Base-by-base conservation (phyloP, 1,140 invertebrate species). In the Caenorhabditis inopinata region DNA sequence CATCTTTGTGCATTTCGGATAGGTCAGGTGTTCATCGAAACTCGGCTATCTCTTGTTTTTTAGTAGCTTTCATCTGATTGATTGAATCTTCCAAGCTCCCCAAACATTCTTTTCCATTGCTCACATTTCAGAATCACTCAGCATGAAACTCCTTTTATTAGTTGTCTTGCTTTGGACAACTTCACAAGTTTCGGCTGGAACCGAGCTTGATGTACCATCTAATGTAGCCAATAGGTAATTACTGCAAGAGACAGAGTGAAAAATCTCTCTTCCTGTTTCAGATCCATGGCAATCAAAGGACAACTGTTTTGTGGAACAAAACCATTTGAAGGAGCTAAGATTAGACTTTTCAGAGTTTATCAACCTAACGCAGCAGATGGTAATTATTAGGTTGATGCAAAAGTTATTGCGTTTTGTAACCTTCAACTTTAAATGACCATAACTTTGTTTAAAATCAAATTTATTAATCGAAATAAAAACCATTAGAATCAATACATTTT, bases 301-400 rank as follows among this genome's bases (percentile, higher is more conserved):
- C 76, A 62, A 27, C 76, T 78, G 6, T 78, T 62, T 47, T 78
- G 76, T 68, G 76, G 76, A 46, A 62, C 2, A 16, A 78, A 78
- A 23, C 51, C 76, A 14, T 78, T 48, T 23, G 76, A 78, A 35
- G 76, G 76, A 62, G 76, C 76, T 12, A 78, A 78, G 48, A 68
- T 78, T 46, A 29, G 76, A n/a, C 38, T 78, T 35, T 78, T 78
- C 76, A n/a, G 76, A 23, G 29, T 35, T 1, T 78, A 46, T 35
- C 76, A 78, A 42, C 32, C 49, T 23, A 78, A 68, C 35, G 51
- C 76, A 23, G 51, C 45, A 14, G 76, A 78, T 27, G 48, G 75
- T 76, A 35, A 27, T 12, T 68, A n/a, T n/a, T n/a, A n/a, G n/a
- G n/a, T n/a, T n/a, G n/a, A n/a, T n/a, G n/a, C n/a, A n/a, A n/a